These are phyloP conservation scores for Loriculus beryllinus DNA, from an alignment of 2,797 vertebrate species.

Conservation along the genomic window DNA sequence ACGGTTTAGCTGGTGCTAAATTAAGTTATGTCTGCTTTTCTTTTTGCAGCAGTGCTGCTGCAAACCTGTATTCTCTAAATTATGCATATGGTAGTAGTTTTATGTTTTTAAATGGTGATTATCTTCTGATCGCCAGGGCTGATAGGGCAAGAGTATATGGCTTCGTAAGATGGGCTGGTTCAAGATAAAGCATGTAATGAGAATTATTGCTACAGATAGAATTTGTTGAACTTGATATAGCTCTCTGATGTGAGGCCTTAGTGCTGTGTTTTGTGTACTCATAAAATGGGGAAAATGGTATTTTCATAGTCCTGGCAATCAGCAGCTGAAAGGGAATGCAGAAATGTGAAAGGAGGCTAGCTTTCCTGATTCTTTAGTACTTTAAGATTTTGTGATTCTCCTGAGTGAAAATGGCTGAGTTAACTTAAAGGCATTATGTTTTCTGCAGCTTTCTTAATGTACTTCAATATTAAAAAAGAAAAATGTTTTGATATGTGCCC, in stretches of 20 bases:
- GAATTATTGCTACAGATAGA: not conserved
- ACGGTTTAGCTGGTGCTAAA: slow-evolving; percentile 26
- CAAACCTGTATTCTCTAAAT: not conserved
- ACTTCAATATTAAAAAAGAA: not conserved
- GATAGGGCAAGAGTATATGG: not conserved
- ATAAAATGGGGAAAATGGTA: not conserved
- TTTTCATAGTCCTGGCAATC: not conserved
- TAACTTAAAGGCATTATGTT: not conserved
- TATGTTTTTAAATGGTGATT: slow-evolving; percentile 2
- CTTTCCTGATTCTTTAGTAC: not conserved
- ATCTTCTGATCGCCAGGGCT: not conserved
- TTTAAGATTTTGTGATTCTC: not conserved
- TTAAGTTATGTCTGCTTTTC: not conserved
- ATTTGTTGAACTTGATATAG: not conserved
- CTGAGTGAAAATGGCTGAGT: not conserved
- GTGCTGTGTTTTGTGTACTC: not conserved
- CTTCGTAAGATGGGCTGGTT: accelerated
- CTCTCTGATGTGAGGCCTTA: not conserved
- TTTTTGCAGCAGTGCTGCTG: not conserved
- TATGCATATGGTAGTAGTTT: not conserved
- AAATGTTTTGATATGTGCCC: not conserved
- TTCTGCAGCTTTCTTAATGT: not conserved
- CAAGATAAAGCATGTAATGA: not conserved
- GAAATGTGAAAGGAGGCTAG: not conserved
- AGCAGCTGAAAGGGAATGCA: not conserved